These are phyloP conservation scores for Gallinago paraguaiae DNA, from an alignment of 2,113 vertebrate genomes.

Conservation along the genomic window DNA sequence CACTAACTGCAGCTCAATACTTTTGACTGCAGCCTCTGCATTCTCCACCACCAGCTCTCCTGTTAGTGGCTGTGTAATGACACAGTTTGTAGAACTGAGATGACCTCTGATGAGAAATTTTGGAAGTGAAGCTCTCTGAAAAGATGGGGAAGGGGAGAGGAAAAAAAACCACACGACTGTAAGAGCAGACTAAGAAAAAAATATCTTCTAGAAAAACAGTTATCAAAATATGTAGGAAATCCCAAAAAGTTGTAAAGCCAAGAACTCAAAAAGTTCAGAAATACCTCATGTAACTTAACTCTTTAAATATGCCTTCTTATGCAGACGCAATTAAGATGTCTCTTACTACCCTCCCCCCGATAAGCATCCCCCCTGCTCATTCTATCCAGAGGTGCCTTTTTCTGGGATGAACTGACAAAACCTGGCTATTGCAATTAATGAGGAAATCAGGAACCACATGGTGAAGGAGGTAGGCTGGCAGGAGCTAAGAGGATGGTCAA, in stretches of 20 bases:
- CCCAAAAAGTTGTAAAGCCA: accelerated
- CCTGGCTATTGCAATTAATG: neutral
- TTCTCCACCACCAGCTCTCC: constrained; percentile 92
- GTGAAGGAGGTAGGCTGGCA: neutral
- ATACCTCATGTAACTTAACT: neutral
- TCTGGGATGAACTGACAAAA: neutral
- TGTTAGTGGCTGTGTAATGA: constrained; percentile 88
- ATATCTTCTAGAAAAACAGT: neutral
- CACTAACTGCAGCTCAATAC: constrained; percentile 94
- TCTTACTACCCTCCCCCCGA: neutral
- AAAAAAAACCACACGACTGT: neutral
- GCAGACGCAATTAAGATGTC: neutral
- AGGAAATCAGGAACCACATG: accelerated
- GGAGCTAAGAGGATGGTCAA: neutral
- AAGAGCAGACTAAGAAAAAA: neutral
- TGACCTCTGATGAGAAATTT: constrained; percentile 91
- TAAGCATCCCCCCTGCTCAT: neutral
- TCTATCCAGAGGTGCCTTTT: neutral
- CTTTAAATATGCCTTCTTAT: neutral
- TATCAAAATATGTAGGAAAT: accelerated
- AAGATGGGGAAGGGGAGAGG: accelerated
- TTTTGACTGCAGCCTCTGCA: constrained; percentile 88
- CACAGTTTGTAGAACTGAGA: constrained; percentile 88
- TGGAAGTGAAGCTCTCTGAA: constrained; percentile 84
- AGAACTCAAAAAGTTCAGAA: neutral